Evolutionary conservation across 2,797 vertebrate genomes (phyloP).

Genomic region (Mormyrops attenuatus): DNA sequence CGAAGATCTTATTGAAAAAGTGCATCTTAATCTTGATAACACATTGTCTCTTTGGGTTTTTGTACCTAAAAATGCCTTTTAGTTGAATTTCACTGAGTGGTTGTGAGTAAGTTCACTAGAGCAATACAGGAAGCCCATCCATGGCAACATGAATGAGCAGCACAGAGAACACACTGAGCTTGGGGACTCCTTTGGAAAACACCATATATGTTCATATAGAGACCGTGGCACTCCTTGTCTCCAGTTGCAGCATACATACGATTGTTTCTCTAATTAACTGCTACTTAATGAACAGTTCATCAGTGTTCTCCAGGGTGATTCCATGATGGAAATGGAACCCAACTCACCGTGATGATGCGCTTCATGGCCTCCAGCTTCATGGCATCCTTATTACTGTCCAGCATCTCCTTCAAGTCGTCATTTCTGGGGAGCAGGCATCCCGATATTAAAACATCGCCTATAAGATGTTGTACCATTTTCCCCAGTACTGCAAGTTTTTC

Average conservation of each 20-base stretch:
- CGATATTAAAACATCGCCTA: background rate
- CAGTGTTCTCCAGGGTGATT: background rate
- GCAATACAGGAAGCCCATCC: background rate
- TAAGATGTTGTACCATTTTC: background rate
- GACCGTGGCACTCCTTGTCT: background rate
- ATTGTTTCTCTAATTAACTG: background rate
- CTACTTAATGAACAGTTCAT: background rate
- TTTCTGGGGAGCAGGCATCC: constrained; percentile 63
- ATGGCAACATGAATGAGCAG: background rate
- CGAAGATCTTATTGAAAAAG: background rate
- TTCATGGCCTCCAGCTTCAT: constrained; percentile 99
- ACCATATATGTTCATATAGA: background rate
- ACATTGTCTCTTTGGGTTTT: background rate
- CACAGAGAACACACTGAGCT: background rate
- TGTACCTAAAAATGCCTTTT: background rate
- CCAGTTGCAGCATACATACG: background rate
- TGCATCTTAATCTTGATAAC: background rate
- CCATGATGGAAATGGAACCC: background rate
- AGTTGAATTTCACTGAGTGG: background rate
- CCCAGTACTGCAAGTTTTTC: background rate
- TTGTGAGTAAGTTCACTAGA: background rate
- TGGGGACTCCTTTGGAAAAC: background rate
- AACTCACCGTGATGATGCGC: constrained; percentile 89
- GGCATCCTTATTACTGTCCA: constrained; percentile 97
- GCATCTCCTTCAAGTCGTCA: constrained; percentile 96